These are phyloP conservation scores for Thyatira batis DNA, from an alignment of 2,888 invertebrate genomes.

Conservation along the genomic window DNA sequence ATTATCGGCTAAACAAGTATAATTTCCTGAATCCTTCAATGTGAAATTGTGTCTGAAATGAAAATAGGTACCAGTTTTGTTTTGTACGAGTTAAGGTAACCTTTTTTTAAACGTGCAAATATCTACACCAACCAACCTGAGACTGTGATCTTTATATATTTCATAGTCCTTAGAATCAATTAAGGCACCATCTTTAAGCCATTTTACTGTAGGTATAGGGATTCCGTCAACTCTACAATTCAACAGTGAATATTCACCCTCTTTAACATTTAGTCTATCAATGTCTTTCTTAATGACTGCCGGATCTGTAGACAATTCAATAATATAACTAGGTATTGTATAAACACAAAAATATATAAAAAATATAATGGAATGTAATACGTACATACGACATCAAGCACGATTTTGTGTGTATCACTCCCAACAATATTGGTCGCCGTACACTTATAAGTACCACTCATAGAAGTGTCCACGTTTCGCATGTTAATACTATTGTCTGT, in stretches of 20 bases:
- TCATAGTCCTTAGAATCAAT: background rate
- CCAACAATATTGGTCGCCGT: background rate
- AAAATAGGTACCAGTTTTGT: background rate
- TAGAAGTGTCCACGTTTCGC: background rate
- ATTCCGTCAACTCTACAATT: constrained; percentile 9
- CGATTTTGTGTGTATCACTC: background rate
- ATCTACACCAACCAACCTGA: constrained; percentile 29
- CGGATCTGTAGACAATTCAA: background rate
- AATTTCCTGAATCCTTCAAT: constrained; percentile 23
- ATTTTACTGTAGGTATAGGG: constrained; percentile 14
- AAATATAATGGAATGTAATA: background rate
- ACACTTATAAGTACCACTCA: background rate
- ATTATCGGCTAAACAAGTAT: constrained; percentile 35
- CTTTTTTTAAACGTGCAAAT: too few species aligned
- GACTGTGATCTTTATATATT: constrained; percentile 18
- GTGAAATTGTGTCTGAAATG: constrained; percentile 27
- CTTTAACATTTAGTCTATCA: background rate
- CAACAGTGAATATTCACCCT: background rate
- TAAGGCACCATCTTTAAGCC: constrained; percentile 12
- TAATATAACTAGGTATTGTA: background rate
- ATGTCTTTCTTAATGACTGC: background rate
- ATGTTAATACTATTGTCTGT: background rate
- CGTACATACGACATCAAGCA: background rate
- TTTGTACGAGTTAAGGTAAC: too few species aligned
- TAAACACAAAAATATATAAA: background rate